Evolutionary conservation across 2,888 invertebrate genomes (phyloP), one percentile per base, ranked within the genome.

Genomic region (Lycophotia porphyrea): DNA sequence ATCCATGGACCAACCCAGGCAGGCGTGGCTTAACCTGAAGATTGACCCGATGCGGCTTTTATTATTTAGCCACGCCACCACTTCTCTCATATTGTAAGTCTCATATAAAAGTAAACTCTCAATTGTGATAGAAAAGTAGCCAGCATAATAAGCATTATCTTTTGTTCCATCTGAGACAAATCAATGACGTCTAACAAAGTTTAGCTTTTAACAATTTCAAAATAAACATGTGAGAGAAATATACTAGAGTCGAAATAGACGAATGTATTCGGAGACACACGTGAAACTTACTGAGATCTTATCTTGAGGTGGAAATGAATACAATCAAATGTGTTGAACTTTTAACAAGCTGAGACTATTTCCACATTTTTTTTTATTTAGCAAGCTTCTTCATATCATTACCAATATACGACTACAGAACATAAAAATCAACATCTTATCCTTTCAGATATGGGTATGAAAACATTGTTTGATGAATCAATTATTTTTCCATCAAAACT

Each of bases 141-240:
- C 4, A 69, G 11, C 15, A 31, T n/a, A 60, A 42, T 42, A 69
- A 15, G 9, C 42, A 42, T 42, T 42, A 31, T 60, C 24, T 70
- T 44, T 44, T 34, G n/a, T 31, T 61, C 31, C 2, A 36, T 64
- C 58, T 71, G 55, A 36, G 44, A 58, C 18, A 31, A 71, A 44
- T 2, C 55, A 61, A 39, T 73, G 34, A 72, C 49, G 42, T 15
- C 31, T 42, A 34, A 52, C 42, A 63, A 52, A 44, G 24, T 74
- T 63, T 24, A 5, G 27, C 61, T 52, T 72, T 42, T 18, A 63
- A 18, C 34, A 71, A 31, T 31, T 18, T 27, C 5, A 63, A 74
- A 63, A 74, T 74, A 74, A 74, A 52, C 42, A 27, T 63, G 21
- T 18, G n/a, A 72, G 49, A 15, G 4, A 36, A 55, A 36, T 47